Percentiles rank a stretch among this genome's conserved stretches.
These are phyloP conservation scores for Ceyx cyanopectus DNA, from an alignment of 2,113 vertebrate species.

Conservation along the genomic window DNA sequence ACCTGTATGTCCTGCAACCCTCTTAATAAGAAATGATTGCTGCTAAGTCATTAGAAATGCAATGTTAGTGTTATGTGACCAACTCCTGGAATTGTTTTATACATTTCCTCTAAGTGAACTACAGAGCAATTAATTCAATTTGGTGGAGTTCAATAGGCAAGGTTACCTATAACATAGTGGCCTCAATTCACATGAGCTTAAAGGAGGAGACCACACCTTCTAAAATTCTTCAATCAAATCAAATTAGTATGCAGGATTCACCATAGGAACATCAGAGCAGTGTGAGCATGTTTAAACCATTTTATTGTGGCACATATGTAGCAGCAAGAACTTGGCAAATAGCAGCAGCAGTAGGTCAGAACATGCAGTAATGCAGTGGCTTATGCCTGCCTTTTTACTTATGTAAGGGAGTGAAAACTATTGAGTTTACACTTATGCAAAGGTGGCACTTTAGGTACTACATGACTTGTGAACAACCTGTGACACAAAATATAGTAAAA, in stretches of 20 bases:
- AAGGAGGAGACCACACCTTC: conserved; percentile 54
- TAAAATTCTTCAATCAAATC: conserved; percentile 75
- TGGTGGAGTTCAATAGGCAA: conserved; percentile 38
- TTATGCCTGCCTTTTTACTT: background rate
- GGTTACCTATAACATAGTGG: conserved; percentile 65
- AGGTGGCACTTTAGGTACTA: background rate
- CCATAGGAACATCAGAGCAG: conserved; percentile 47
- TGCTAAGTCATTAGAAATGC: conserved; percentile 48
- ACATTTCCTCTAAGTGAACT: conserved; percentile 38
- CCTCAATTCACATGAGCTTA: conserved; percentile 70
- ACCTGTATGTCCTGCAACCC: background rate
- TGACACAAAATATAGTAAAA: background rate
- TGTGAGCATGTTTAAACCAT: conserved; percentile 50
- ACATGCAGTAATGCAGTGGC: background rate
- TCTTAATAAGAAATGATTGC: background rate
- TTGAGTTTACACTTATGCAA: background rate
- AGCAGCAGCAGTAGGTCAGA: conserved; percentile 31
- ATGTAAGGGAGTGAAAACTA: conserved; percentile 32
- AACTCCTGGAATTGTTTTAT: conserved; percentile 49
- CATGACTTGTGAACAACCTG: background rate
- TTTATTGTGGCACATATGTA: conserved; percentile 29
- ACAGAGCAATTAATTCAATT: conserved; percentile 61
- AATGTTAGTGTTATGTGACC: conserved; percentile 25
- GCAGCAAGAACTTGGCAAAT: conserved; percentile 62
- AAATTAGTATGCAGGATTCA: conserved; percentile 55